These are phyloP conservation scores for Gymnorhina tibicen DNA, from an alignment of 2,113 vertebrate species.

Conservation along the genomic window DNA sequence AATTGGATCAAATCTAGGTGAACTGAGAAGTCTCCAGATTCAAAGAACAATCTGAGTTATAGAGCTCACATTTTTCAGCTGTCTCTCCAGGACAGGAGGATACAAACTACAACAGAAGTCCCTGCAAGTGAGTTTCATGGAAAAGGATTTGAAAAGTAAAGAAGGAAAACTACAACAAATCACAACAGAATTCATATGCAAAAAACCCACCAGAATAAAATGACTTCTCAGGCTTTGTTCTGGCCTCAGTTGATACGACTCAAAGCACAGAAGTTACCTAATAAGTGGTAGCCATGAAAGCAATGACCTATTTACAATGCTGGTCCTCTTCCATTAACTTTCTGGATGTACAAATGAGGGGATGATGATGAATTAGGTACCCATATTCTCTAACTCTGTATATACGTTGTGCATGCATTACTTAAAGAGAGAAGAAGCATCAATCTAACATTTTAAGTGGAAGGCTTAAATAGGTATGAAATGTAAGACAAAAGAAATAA, in stretches of 20 bases:
- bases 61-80: neutral
- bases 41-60: neutral
- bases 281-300: neutral
- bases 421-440: neutral
- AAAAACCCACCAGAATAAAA: neutral
- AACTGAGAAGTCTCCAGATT: neutral
- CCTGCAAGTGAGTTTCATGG: neutral
- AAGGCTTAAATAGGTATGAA: neutral
- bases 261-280: neutral
- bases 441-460: neutral
- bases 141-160: neutral
- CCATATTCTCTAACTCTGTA: neutral
- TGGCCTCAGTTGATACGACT: neutral
- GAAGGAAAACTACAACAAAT: neutral
- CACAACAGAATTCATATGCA: rapidly evolving
- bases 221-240: neutral
- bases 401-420: neutral
- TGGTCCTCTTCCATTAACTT: neutral
- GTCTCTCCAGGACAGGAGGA: neutral
- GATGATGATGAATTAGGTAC: neutral
- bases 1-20: neutral
- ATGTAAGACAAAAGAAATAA: neutral
- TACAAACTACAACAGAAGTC: neutral
- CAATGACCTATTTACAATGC: neutral
- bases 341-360: neutral